Percentiles rank a stretch among this genome's conserved stretches.
Conservation (phyloP, 2,888 invertebrate genomes). For the Gisinianus flammeolus region DNA sequence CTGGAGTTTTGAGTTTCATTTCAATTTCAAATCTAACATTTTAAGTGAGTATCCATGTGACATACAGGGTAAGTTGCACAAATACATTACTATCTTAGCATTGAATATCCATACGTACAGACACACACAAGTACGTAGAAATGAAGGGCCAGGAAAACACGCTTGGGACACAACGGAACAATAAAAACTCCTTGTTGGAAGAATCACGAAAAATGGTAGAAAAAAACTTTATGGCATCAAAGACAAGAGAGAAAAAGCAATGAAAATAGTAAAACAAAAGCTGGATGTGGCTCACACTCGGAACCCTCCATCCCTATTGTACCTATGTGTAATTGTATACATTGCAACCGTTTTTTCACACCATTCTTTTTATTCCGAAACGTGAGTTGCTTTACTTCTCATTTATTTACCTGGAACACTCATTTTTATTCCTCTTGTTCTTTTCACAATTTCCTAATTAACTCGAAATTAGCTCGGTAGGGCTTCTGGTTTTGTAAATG, state of each 20-base stretch:
- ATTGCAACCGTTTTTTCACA: not conserved
- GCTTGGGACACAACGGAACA: not conserved
- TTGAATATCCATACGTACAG: no score
- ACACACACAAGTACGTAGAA: no score
- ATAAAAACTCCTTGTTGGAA: not conserved
- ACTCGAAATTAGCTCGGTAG: not conserved
- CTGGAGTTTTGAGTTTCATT: no score
- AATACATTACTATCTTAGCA: no score
- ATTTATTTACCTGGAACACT: not conserved
- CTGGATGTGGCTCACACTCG: no score
- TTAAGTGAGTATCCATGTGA: no score
- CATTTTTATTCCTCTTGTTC: not conserved
- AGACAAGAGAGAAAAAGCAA: not conserved
- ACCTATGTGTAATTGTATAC: no score
- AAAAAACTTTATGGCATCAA: not conserved
- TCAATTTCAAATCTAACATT: no score
- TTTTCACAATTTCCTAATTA: not conserved
- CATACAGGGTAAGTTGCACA: no score
- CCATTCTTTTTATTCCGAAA: not conserved
- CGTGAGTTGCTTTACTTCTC: not conserved
- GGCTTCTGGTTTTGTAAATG: not conserved
- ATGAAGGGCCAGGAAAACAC: not conserved
- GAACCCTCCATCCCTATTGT: no score
- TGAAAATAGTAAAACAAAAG: no score
- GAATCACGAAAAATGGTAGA: not conserved